Base-by-base conservation (phyloP, 2,797 vertebrate species). In the Trematocara caparti region DNA sequence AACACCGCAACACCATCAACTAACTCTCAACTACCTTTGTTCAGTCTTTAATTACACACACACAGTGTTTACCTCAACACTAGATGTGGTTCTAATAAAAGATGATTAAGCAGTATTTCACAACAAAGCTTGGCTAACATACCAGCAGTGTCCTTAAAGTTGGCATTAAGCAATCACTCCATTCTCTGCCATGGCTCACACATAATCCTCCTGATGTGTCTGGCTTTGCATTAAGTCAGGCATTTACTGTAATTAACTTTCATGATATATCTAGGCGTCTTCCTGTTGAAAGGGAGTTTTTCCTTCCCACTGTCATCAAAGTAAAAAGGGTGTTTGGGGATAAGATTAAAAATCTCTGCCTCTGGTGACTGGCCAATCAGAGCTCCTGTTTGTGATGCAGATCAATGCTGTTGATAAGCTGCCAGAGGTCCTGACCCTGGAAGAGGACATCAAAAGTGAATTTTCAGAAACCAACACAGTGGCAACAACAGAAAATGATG, bases 401-500 rank as follows among this genome's bases (percentile, higher is more conserved):
- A 95, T 95, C 75, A 90, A 86, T 83, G 90, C 91, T 50, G 86
- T 87, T 66, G 92, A 94, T 76, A 96, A 97, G 91, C 93, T 92
- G 48, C 95, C 91, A n/a, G 82, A 91, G 40, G 62, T 85, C 49
- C 36, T 13, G n/a, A 80, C 83, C 40, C 74, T 71, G 12, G 89
- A 86, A 55, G 85, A 90, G 62, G 83, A 91, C 14, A 7, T 19
- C 17, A 50, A 80, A 53, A 85, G 76, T 4, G 74, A 89, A 59
- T 36, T 47, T 27, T 47, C 73, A 4, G 88, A 88, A 75, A 84
- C 72, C 51, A 57, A 88, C 79, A 80, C 86, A 2, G 48, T 48
- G 48, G 21, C 12, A 6, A 66, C 83, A 19, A n/a, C 45, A 32
- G 86, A 86, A 62, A 89, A 85, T 13, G 79, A 93, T n/a, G 36